These are phyloP conservation scores for Tragelaphus imberbis DNA, from an alignment of 2,113 vertebrate species.

Conservation along the genomic window DNA sequence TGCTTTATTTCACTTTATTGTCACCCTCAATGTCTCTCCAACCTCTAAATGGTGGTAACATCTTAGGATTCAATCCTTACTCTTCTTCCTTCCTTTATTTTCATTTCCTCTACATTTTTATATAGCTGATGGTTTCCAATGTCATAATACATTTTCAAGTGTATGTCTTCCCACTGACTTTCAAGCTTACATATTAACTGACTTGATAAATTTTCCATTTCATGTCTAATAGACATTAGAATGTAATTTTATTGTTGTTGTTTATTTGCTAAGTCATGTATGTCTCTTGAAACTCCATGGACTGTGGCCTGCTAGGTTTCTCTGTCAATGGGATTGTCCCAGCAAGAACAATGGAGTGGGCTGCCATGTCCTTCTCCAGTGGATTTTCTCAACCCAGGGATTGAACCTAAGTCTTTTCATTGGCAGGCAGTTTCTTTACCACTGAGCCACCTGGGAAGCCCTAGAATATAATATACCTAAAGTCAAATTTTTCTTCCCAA, in stretches of 20 bases:
- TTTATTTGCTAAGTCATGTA: background rate
- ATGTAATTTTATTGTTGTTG: background rate
- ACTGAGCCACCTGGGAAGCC: background rate
- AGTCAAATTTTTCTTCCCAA: background rate
- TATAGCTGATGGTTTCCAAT: background rate
- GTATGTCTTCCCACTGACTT: background rate
- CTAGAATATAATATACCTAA: background rate
- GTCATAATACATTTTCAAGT: background rate
- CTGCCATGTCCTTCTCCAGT: background rate
- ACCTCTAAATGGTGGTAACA: background rate
- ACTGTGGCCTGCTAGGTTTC: background rate
- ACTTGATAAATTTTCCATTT: background rate
- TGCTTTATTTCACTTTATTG: background rate
- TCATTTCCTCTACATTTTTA: background rate
- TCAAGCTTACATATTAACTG: background rate
- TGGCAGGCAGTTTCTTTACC: background rate
- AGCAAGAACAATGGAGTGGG: background rate
- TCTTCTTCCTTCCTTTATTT: background rate
- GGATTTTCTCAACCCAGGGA: background rate
- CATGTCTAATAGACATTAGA: background rate
- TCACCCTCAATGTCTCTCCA: background rate
- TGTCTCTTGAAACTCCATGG: background rate
- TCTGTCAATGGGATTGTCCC: background rate
- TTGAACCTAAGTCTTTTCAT: background rate
- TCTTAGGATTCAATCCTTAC: background rate